Conservation (phyloP, 2,888 invertebrate species). For the Hydroisotoma schaefferi region DNA sequence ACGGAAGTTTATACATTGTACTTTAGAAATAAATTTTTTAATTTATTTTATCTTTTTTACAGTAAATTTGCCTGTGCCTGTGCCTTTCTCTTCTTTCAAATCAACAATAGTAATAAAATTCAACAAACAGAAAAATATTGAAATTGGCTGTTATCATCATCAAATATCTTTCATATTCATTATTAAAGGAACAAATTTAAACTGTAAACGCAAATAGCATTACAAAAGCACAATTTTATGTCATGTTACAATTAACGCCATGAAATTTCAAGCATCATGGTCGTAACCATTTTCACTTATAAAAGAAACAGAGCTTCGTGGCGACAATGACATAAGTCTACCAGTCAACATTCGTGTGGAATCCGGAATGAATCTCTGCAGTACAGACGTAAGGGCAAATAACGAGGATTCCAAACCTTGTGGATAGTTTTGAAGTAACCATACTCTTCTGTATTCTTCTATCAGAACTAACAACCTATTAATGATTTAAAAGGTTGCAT, state of each 20-base stretch:
- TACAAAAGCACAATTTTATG: no score
- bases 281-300: conserved; percentile 31
- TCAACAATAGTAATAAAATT: no score
- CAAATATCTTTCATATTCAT: no score
- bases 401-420: conserved; percentile 57
- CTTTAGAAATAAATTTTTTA: no score
- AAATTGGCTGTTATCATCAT: no score
- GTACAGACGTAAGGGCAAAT: conserved; percentile 55
- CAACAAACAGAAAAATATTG: no score
- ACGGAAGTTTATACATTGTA: no score
- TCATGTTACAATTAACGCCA: background rate
- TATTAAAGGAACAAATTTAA: no score
- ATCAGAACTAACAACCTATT: conserved; percentile 57
- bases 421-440: conserved; percentile 58
- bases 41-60: no score
- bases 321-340: conserved; percentile 41
- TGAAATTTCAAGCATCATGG: conserved; percentile 18
- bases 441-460: conserved; percentile 58
- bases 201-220: no score
- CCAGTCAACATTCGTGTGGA: conserved; percentile 45
- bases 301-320: conserved; percentile 26
- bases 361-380: conserved; percentile 56
- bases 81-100: no score
- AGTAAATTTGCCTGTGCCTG: no score
- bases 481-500: background rate